A percentile compares a stretch with the other conserved stretches of the same genome.
phyloP scores from a whole-genome alignment of 2,797 vertebrate genomes.

The Protosalanx chinensis region DNA sequence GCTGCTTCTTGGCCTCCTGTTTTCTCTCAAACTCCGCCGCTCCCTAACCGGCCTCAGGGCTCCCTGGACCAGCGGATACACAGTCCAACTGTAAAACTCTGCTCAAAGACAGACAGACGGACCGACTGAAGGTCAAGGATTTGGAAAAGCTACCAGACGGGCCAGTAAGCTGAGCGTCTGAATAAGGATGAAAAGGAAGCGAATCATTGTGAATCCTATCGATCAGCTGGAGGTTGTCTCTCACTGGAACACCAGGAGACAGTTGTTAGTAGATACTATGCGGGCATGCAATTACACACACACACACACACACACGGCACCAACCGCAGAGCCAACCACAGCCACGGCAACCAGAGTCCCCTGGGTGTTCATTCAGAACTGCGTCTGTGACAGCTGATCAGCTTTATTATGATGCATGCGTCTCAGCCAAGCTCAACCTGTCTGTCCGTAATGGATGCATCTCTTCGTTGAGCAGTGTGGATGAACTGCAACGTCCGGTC shows the following conservation, averaged over 20 bases:
- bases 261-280: background rate
- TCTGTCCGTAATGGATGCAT: background rate
- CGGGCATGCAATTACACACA: constrained; percentile 10
- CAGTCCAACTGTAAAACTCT: constrained; percentile 6
- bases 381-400: background rate
- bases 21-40: background rate
- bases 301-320: constrained; percentile 7
- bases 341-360: background rate
- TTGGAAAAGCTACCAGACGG: background rate
- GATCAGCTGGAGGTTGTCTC: background rate
- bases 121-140: background rate
- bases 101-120: background rate
- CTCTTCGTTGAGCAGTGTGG: background rate
- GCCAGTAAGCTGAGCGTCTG: background rate
- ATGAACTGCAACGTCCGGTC: background rate
- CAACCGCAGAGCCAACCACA: background rate
- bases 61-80: background rate
- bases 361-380: background rate
- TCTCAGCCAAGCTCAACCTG: background rate
- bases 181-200: background rate
- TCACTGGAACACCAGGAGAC: background rate
- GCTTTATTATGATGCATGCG: background rate
- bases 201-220: background rate
- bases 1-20: background rate
- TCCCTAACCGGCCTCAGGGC: constrained; percentile 6